Evolutionary conservation across 23 tunicate genomes (phyloP), one percentile per base, ranked within the genome.

Genomic region (Oikopleura vanhoeffeni): DNA sequence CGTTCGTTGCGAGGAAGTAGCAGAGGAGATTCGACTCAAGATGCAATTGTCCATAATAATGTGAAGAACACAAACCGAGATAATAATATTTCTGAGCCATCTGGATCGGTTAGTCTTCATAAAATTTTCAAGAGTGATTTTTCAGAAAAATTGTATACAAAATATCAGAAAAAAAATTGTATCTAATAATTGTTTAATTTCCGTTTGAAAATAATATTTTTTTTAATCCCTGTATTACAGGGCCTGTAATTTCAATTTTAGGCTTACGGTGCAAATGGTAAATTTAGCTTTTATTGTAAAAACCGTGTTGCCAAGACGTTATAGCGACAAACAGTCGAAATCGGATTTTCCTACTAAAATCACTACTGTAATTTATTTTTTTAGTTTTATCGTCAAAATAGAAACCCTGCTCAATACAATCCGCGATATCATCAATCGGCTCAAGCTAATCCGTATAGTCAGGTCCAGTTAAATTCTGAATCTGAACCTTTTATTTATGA

Each of bases 11-110:
- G 64, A 13, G 64, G 64, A 8, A 49, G 64, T 49, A 49, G 64
- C 64, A 13, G 64, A 8, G 64, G 64, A 13, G 64, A 49, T 8
- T 49, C 64, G 24, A 49, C 64, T 13, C 64, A 49, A 49, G 64
- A 49, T 24, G 64, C 64, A 49, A 49, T 49, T 24, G 64, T 49
- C 64, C 64, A 49, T 24, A 49, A 49, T 24, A 49, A 49, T 49
- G 24, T 24, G 18, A 13, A 24, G 24, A n/a, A n/a, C n/a, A 49
- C 64, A 49, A 8, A 24, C 35, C 34, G 79, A 30, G 79, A 71
- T 28, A 71, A 71, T 71, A 13, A 18, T 71, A 71, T 71, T 71
- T 71, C 79, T 38, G 79, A 71, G 3, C 79, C 79, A 13, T 71
- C 79, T 18, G 34, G 35, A 71, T 13, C 79, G 38, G 79, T 71